phyloP scores from a whole-genome alignment of 2,888 invertebrate species.

The Bellardia bayeri region DNA sequence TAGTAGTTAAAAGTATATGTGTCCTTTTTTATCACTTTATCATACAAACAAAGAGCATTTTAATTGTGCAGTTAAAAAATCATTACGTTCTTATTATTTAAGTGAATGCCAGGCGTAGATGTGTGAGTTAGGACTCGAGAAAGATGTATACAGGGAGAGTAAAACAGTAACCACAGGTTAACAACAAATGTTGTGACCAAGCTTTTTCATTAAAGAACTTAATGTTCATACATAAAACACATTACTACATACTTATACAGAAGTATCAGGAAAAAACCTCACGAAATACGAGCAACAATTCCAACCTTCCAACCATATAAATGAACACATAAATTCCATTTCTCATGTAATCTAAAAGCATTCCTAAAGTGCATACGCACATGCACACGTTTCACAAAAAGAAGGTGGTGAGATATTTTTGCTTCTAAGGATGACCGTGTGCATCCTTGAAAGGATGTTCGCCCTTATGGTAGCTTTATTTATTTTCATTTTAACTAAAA shows the following conservation, averaged over 20 bases:
- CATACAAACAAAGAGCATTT: slow-evolving; percentile 48
- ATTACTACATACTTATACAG: not conserved
- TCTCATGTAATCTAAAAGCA: slow-evolving; percentile 21
- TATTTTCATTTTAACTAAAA: slow-evolving; percentile 50
- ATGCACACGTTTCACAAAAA: not conserved
- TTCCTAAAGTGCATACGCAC: slow-evolving; percentile 1
- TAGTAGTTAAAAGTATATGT: slow-evolving; percentile 45
- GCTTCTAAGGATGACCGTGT: slow-evolving; percentile 2
- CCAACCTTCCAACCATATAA: slow-evolving; percentile 25
- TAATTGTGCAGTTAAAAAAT: slow-evolving; percentile 66
- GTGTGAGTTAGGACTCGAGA: not conserved
- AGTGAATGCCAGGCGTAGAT: slow-evolving; percentile 6
- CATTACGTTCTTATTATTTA: slow-evolving; percentile 52
- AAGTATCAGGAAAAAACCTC: not conserved
- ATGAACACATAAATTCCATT: slow-evolving; percentile 38
- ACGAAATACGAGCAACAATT: slow-evolving; percentile 17
- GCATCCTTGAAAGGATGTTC: slow-evolving; percentile 17
- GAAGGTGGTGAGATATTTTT: slow-evolving; percentile 5
- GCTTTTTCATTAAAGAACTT: slow-evolving; percentile 68
- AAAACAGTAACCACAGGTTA: slow-evolving; percentile 55
- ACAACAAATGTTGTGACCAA: slow-evolving; percentile 60
- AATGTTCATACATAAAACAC: slow-evolving; percentile 63
- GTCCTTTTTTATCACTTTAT: slow-evolving; percentile 56
- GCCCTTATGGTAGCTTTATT: slow-evolving; percentile 25
- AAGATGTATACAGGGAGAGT: not conserved